These are phyloP conservation scores for Eilema griseolum DNA, from an alignment of 2,888 invertebrate genomes.

Conservation along the genomic window DNA sequence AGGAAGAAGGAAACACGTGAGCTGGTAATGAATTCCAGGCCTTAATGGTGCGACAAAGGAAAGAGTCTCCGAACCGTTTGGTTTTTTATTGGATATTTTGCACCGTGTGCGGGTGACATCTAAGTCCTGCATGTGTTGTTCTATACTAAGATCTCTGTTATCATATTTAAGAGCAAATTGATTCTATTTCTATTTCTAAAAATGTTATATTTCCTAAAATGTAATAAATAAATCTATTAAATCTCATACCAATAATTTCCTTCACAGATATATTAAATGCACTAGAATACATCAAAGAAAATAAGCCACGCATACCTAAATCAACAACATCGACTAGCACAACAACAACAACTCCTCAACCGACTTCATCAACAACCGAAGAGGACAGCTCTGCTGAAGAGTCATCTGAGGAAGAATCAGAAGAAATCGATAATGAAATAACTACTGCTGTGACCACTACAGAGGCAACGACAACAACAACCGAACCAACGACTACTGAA, in stretches of 20 bases:
- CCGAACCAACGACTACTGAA: neutral
- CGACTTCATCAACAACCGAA: constrained; percentile 12
- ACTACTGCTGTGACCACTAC: neutral
- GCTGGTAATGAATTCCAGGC: too few relatives aligned
- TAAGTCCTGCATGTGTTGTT: too few relatives aligned
- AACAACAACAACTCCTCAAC: constrained; percentile 17
- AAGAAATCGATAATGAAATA: constrained; percentile 7
- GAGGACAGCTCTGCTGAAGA: constrained; percentile 19
- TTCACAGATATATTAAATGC: constrained; percentile 66
- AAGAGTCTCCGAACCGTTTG: too few relatives aligned
- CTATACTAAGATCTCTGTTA: too few relatives aligned
- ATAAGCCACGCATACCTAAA: constrained; percentile 40
- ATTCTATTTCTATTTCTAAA: too few relatives aligned
- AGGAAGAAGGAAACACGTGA: too few relatives aligned
- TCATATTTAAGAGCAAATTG: too few relatives aligned
- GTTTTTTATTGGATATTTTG: too few relatives aligned
- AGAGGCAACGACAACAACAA: neutral
- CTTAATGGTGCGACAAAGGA: too few relatives aligned
- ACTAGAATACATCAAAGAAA: constrained; percentile 59
- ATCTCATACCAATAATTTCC: neutral
- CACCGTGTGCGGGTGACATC: too few relatives aligned
- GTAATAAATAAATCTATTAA: too few relatives aligned
- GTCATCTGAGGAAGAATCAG: neutral
- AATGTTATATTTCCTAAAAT: too few relatives aligned
- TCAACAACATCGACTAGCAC: constrained; percentile 38